These are phyloP conservation scores for Brachionus plicatilis DNA, from an alignment of 1,140 invertebrate genomes.

Conservation along the genomic window DNA sequence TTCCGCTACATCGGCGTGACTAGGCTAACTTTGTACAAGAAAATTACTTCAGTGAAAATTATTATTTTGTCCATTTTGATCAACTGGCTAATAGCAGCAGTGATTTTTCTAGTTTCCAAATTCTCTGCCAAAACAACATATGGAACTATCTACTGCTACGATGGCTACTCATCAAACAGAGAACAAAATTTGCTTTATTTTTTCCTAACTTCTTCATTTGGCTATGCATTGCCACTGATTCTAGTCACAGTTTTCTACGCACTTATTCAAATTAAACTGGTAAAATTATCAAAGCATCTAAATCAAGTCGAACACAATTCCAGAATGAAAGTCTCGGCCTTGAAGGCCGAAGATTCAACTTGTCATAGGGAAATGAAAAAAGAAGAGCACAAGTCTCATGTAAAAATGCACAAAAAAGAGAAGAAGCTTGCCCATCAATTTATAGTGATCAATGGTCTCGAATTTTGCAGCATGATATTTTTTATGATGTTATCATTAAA, in stretches of 20 bases:
- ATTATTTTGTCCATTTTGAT: background rate
- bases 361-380: background rate
- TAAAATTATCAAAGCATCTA: background rate
- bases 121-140: background rate
- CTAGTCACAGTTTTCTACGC: background rate
- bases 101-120: background rate
- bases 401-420: background rate
- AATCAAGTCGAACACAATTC: background rate
- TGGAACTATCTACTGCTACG: slow-evolving; percentile 14
- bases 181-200: background rate
- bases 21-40: background rate
- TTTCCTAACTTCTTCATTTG: background rate
- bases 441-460: background rate
- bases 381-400: background rate
- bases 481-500: slow-evolving; percentile 15
- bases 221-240: background rate
- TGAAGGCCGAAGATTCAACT: background rate
- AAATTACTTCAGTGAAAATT: background rate
- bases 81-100: background rate
- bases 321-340: background rate
- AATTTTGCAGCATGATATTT: background rate
- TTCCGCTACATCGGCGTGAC: background rate
- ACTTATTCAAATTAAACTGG: background rate
- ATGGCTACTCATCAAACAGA: background rate
- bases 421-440: slow-evolving; percentile 21